Base-by-base conservation (phyloP, 1,140 invertebrate genomes). In the Sminthurinus signatus region DNA sequence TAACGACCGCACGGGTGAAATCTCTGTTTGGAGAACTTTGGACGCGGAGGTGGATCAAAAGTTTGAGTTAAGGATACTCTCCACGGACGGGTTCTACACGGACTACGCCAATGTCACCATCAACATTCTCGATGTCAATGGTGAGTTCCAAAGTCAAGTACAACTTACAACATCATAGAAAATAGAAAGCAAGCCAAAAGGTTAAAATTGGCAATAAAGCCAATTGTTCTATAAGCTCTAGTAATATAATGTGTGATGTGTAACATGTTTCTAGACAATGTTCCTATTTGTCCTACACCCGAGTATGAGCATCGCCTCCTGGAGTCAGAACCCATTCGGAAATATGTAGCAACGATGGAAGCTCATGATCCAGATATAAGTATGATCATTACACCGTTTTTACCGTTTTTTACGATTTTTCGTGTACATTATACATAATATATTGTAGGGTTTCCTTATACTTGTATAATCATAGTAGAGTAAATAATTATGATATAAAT, bases 111-210 rank as follows among this genome's bases (percentile, higher is more conserved):
- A 72, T 46, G 64, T 72, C 15, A 67, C 70, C 28, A 51, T 72
- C 12, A 72, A 59, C 44, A 62, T 72, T 15, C 56, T 66, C 43
- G 70, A 71, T 65, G 67, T 71, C 27, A 69, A 72, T 52, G 70
- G 70, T 69, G 61, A 64, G 57, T 50, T n/a, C n/a, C n/a, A n/a
- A n/a, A n/a, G n/a, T n/a, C n/a, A n/a, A n/a, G n/a, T n/a, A n/a
- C n/a, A n/a, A n/a, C n/a, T n/a, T n/a, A n/a, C n/a, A n/a, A n/a
- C n/a, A n/a, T n/a, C n/a, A n/a, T n/a, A n/a, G n/a, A n/a, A n/a
- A n/a, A n/a, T n/a, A n/a, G n/a, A n/a, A n/a, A n/a, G n/a, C n/a
- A n/a, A n/a, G n/a, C n/a, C n/a, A n/a, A n/a, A n/a, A n/a, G n/a
- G n/a, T n/a, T 3, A 29, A 44, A 19, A 23, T 57, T n/a, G n/a